Evolutionary conservation across 1,140 invertebrate species (phyloP).

Genomic region (Polypedilum vanderplanki): DNA sequence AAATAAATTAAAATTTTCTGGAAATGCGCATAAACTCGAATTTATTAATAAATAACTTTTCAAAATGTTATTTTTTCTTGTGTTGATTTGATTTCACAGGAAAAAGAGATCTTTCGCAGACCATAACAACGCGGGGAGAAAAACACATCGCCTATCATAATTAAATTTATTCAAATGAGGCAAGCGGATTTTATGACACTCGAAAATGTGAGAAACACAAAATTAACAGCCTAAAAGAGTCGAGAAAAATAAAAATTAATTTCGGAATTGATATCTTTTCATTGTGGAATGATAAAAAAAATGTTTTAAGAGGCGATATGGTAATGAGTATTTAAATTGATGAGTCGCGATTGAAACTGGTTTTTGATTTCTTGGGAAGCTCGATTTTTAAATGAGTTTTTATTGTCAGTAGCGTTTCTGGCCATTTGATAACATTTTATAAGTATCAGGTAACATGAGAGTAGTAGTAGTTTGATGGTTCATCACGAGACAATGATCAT

Average conservation of each 20-base stretch:
- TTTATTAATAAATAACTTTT: no score
- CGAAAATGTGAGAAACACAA: conserved; percentile 25
- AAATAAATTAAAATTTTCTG: no score
- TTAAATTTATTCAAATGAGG: conserved; percentile 26
- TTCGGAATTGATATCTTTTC: conserved; percentile 25
- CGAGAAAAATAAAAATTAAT: conserved; percentile 26
- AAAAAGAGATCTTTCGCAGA: conserved; percentile 2
- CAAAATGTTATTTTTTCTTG: neutral
- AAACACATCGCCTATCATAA: conserved; percentile 23
- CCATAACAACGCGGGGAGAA: neutral
- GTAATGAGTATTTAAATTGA: neutral
- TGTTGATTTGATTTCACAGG: conserved; percentile 12
- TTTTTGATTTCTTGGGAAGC: neutral
- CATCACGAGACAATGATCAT: conserved; percentile 5
- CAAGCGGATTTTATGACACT: conserved; percentile 15
- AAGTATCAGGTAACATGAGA: conserved; percentile 4
- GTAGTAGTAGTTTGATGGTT: conserved; percentile 12
- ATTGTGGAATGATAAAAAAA: neutral
- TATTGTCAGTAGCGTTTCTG: conserved; percentile 25
- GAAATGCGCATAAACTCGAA: no score
- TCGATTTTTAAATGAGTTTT: conserved; percentile 8
- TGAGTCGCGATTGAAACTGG: neutral
- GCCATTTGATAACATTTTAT: conserved; percentile 16
- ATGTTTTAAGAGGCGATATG: neutral
- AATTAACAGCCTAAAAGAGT: conserved; percentile 13